These are phyloP conservation scores for Pyrgilauda ruficollis DNA, from an alignment of 2,113 vertebrate species.

Conservation along the genomic window DNA sequence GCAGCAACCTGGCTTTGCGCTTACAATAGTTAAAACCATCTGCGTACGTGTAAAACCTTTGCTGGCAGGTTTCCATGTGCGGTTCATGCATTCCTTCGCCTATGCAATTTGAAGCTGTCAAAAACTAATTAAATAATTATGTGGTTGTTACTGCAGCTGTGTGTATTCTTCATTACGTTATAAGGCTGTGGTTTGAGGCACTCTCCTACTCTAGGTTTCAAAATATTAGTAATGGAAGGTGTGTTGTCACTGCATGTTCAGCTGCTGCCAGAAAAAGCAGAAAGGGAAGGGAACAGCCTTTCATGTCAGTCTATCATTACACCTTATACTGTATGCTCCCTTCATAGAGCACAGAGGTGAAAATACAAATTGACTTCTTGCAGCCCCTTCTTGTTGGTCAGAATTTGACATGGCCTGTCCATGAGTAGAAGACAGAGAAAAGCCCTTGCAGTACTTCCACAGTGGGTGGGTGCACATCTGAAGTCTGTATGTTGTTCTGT, in stretches of 20 bases:
- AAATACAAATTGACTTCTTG: not conserved
- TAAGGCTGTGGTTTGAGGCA: constrained; percentile 55
- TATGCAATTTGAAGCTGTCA: constrained; percentile 71
- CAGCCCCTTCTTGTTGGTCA: not conserved
- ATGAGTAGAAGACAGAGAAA: not conserved
- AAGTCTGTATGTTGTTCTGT: not conserved
- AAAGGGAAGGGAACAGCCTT: constrained; percentile 32
- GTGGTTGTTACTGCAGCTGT: constrained; percentile 74
- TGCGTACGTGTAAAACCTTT: constrained; percentile 35
- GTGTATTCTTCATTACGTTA: constrained; percentile 67
- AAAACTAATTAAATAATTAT: constrained; percentile 78
- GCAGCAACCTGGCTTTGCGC: constrained; percentile 6
- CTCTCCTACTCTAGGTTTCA: constrained; percentile 61
- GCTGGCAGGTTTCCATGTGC: constrained; percentile 47
- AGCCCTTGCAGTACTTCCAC: not conserved
- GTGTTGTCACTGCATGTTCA: constrained; percentile 55
- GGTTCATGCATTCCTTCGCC: constrained; percentile 60
- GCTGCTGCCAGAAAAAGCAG: constrained; percentile 69
- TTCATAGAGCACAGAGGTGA: not conserved
- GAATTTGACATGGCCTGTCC: not conserved
- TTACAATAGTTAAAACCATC: constrained; percentile 57
- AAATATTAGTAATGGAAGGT: constrained; percentile 75
- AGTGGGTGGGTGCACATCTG: not conserved
- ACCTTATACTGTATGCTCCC: not conserved
- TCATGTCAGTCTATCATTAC: not conserved